Evolutionary conservation across 2,797 vertebrate species (phyloP).

Genomic region (Gouania willdenowi): DNA sequence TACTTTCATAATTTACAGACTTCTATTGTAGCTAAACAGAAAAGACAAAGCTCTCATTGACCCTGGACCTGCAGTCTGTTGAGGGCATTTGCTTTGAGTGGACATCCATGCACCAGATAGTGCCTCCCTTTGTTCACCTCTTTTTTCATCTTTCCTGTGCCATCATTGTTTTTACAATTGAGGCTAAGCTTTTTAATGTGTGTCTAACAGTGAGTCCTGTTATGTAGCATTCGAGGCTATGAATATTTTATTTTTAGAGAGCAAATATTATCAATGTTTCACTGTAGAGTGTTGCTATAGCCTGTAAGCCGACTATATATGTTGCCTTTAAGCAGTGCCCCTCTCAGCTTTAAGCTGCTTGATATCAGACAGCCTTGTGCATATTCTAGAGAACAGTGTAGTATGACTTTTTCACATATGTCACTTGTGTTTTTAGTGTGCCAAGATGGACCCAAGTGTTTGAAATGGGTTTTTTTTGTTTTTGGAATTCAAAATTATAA

Average conservation of each 20-base stretch:
- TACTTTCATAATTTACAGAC: constrained; percentile 10
- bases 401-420: constrained; percentile 29
- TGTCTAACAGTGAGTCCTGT: constrained; percentile 28
- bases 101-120: constrained; percentile 60
- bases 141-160: constrained; percentile 17
- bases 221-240: constrained; percentile 14
- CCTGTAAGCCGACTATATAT: constrained; percentile 39
- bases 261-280: constrained; percentile 47
- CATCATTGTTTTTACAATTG: constrained; percentile 13
- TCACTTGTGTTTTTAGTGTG: constrained; percentile 8
- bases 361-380: constrained; percentile 33
- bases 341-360: constrained; percentile 38
- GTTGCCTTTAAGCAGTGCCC: constrained; percentile 28
- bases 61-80: constrained; percentile 39
- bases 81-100: constrained; percentile 34
- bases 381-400: constrained; percentile 30
- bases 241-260: constrained; percentile 32
- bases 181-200: constrained; percentile 17
- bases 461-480: neutral
- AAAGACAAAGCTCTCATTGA: constrained; percentile 17
- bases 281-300: constrained; percentile 33
- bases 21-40: constrained; percentile 30
- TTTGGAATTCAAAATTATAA: neutral
- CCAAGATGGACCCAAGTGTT: constrained; percentile 37
- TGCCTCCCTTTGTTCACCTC: constrained; percentile 61